A percentile compares a stretch with the other conserved stretches of the same genome.
phyloP scores from a whole-genome alignment of 2,888 invertebrate species.

The Smittia sp. region DNA sequence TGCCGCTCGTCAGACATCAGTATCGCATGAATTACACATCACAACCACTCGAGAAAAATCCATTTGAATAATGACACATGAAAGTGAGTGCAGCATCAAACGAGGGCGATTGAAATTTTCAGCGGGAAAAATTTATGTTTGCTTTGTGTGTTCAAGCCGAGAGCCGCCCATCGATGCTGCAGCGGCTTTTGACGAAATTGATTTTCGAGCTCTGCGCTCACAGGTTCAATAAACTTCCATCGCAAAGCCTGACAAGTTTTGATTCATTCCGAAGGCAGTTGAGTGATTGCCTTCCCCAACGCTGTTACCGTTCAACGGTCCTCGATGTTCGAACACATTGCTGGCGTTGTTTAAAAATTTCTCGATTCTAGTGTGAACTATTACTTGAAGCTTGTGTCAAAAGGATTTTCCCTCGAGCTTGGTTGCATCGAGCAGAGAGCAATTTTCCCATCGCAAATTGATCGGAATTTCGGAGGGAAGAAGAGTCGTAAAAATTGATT shows the following conservation, averaged over 20 bases:
- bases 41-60: constrained; percentile 1
- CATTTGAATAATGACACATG: constrained; percentile 28
- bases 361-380: too few species aligned
- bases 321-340: too few species aligned
- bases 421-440: background rate
- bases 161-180: background rate
- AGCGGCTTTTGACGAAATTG: background rate
- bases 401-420: too few species aligned
- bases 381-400: too few species aligned
- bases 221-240: constrained; percentile 3
- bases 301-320: too few species aligned
- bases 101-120: background rate
- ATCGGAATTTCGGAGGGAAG: background rate
- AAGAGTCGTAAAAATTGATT: constrained; percentile 16
- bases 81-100: background rate
- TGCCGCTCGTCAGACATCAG: background rate
- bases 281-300: too few species aligned
- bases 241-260: too few species aligned
- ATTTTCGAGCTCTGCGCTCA: background rate
- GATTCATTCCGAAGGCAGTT: too few species aligned
- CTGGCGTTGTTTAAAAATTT: too few species aligned
- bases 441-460: background rate
- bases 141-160: background rate
- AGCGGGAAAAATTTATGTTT: background rate
- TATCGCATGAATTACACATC: constrained; percentile 1